Percentiles rank a stretch among this genome's conserved stretches.
Evolutionary conservation across 2,797 vertebrate genomes (phyloP).

Genomic region (Falco rusticolus): DNA sequence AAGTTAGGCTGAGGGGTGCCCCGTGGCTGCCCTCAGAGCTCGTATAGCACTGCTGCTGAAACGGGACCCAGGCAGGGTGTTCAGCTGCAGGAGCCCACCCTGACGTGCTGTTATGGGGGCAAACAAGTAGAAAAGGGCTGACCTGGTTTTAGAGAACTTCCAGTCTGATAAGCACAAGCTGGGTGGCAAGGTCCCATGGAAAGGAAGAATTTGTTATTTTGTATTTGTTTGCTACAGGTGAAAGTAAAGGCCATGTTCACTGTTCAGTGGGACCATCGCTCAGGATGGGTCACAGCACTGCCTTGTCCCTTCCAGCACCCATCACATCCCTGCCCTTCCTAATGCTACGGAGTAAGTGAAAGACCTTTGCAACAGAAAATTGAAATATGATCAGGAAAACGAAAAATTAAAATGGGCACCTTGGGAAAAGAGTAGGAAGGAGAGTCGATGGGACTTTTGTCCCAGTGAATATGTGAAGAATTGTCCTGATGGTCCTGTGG

Average conservation of each 20-base stretch:
- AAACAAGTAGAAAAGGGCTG: neutral
- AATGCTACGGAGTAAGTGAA: neutral
- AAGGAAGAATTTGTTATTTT: neutral
- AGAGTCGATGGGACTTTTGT: neutral
- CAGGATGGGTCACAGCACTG: neutral
- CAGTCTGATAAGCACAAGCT: neutral
- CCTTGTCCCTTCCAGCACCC: neutral
- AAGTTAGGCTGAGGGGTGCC: neutral
- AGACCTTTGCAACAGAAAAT: neutral
- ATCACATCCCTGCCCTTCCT: neutral
- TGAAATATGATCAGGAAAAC: neutral
- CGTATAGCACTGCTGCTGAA: neutral
- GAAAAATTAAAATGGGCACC: neutral
- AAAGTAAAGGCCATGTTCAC: neutral
- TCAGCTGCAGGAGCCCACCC: neutral
- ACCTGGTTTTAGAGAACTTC: neutral
- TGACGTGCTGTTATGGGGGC: neutral
- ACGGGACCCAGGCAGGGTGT: neutral
- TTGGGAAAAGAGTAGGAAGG: neutral
- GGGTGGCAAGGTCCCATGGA: neutral
- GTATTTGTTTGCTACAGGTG: neutral
- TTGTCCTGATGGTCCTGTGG: neutral
- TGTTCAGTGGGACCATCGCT: neutral
- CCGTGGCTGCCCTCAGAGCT: neutral
- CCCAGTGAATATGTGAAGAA: neutral